A percentile compares a stretch with the other conserved stretches of the same genome.
phyloP scores from a whole-genome alignment of 2,113 vertebrate species.

The Riparia riparia region DNA sequence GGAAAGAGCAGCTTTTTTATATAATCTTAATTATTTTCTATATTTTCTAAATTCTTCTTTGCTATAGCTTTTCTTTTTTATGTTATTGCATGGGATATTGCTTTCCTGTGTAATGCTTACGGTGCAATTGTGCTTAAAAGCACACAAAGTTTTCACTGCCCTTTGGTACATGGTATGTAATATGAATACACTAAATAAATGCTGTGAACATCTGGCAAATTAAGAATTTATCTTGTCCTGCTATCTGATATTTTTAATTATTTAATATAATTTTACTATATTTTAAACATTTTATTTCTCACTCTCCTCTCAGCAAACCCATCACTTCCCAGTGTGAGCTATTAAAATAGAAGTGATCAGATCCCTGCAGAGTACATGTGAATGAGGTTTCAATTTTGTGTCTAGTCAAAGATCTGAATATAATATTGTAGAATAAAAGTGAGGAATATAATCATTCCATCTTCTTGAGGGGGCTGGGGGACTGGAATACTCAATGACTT shows the following conservation, averaged over 20 bases:
- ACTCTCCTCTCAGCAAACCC: neutral
- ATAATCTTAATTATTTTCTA: neutral
- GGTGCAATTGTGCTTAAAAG: neutral
- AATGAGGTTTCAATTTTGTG: conserved; percentile 61
- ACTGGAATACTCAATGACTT: neutral
- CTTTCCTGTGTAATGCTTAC: neutral
- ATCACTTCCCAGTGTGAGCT: conserved; percentile 6
- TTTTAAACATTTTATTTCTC: neutral
- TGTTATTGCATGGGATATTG: neutral
- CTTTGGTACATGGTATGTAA: neutral
- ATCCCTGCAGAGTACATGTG: conserved; percentile 25
- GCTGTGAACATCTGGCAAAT: neutral
- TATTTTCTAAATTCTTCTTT: neutral
- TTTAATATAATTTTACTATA: neutral
- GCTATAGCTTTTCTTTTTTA: neutral
- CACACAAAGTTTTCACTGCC: neutral
- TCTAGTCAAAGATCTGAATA: conserved; percentile 60
- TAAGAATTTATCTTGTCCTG: neutral
- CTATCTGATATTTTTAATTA: neutral
- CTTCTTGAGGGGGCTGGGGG: neutral
- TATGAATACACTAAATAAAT: neutral
- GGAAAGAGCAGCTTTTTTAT: neutral
- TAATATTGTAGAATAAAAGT: conserved; percentile 35
- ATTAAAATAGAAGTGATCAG: conserved; percentile 43
- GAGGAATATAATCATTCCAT: neutral